Conservation (phyloP, 2,113 vertebrate species). For the Rhabdomys dilectus region DNA sequence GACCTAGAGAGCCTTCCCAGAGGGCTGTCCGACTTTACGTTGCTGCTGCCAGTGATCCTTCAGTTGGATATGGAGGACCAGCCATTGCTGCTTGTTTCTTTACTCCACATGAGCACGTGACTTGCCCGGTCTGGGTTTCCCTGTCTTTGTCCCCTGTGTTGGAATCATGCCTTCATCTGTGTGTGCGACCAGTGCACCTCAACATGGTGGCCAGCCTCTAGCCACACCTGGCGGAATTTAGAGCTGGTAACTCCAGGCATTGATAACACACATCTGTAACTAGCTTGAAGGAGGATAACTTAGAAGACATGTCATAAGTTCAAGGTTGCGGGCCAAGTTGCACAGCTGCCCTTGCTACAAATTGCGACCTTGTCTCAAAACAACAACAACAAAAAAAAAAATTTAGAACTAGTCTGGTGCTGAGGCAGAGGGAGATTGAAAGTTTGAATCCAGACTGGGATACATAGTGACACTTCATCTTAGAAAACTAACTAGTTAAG, state of each 20-base stretch:
- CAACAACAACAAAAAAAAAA: not conserved
- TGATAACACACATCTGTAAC: not conserved
- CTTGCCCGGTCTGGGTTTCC: not conserved
- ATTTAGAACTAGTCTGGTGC: not conserved
- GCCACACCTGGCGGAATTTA: conserved; percentile 1
- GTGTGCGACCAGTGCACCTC: not conserved
- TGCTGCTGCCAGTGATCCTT: not conserved
- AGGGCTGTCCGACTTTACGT: not conserved
- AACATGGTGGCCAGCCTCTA: not conserved
- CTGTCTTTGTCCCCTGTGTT: not conserved
- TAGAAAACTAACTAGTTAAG: not conserved
- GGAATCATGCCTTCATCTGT: not conserved
- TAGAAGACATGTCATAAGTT: not conserved
- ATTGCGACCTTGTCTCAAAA: not conserved
- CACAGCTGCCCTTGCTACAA: not conserved
- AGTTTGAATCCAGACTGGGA: not conserved
- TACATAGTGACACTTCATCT: not conserved
- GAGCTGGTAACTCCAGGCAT: not conserved
- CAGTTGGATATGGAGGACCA: not conserved
- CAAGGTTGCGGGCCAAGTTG: not conserved
- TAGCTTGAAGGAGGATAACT: not conserved
- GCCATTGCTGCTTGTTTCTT: not conserved
- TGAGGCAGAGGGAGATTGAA: not conserved
- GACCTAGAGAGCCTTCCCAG: not conserved
- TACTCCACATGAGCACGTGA: not conserved